Percentiles rank a stretch among this genome's conserved stretches.
Evolutionary conservation across 2,113 vertebrate species (phyloP).

Genomic region (Cichladusa arquata): DNA sequence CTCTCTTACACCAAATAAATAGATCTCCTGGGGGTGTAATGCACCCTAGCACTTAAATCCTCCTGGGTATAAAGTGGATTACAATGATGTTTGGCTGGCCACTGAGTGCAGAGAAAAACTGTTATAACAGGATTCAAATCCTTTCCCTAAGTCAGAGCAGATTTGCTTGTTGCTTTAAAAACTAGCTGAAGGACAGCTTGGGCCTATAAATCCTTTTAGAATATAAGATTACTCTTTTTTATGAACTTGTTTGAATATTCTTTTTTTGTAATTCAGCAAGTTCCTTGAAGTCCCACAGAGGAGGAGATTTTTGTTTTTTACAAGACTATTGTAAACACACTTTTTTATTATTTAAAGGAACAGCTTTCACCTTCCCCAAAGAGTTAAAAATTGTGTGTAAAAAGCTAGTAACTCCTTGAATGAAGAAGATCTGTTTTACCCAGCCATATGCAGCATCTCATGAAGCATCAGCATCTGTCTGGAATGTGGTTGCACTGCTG

Average conservation of each 20-base stretch:
- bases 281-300: neutral
- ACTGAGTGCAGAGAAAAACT: neutral
- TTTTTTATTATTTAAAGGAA: neutral
- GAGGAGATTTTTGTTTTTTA: neutral
- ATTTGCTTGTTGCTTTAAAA: neutral
- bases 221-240: neutral
- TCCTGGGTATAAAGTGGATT: constrained; percentile 12
- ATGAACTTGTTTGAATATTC: neutral
- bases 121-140: neutral
- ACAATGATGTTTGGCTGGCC: neutral
- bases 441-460: fast-evolving
- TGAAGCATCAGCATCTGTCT: fast-evolving
- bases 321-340: neutral
- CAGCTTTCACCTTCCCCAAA: neutral
- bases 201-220: neutral
- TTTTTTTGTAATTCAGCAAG: neutral
- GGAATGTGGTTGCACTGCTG: neutral
- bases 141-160: neutral
- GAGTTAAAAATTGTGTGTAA: neutral
- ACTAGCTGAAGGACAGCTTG: neutral
- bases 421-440: neutral
- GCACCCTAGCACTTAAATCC: neutral
- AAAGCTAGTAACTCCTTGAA: neutral
- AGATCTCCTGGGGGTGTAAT: neutral
- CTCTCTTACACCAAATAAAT: neutral